These are phyloP conservation scores for Aphelinus certus DNA, from an alignment of 1,140 invertebrate genomes.

Conservation along the genomic window DNA sequence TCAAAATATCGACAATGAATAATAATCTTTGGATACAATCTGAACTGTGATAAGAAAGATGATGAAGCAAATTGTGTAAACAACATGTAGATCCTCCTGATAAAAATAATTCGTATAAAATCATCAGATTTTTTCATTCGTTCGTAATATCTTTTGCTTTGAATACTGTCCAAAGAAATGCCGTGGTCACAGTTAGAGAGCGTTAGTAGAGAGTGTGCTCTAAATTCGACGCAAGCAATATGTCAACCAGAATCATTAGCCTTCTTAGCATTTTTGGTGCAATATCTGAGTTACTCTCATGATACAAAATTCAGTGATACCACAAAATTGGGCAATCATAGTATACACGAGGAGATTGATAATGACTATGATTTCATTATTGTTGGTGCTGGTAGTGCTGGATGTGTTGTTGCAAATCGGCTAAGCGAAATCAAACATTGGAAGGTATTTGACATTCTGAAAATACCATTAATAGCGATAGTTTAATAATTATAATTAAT, in stretches of 20 bases:
- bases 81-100: too few relatives aligned
- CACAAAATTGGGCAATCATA: background rate
- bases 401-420: background rate
- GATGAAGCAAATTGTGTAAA: too few relatives aligned
- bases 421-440: slow-evolving; percentile 1
- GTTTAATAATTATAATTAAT: too few relatives aligned
- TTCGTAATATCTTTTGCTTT: too few relatives aligned
- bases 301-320: background rate
- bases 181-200: too few relatives aligned
- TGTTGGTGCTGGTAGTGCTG: slow-evolving; percentile 5
- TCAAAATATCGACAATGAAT: too few relatives aligned
- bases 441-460: background rate
- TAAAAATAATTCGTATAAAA: too few relatives aligned
- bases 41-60: too few relatives aligned
- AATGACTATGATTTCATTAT: slow-evolving; percentile 6
- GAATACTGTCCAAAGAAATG: too few relatives aligned
- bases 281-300: background rate
- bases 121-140: too few relatives aligned
- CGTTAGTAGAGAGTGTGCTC: slow-evolving; percentile 18
- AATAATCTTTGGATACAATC: too few relatives aligned
- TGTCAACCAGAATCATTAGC: slow-evolving; percentile 17
- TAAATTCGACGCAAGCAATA: slow-evolving; percentile 32
- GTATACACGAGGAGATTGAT: background rate
- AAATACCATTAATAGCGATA: background rate
- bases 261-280: background rate